These are phyloP conservation scores for Copidosoma floridanum DNA, from an alignment of 1,140 invertebrate species.

Conservation along the genomic window DNA sequence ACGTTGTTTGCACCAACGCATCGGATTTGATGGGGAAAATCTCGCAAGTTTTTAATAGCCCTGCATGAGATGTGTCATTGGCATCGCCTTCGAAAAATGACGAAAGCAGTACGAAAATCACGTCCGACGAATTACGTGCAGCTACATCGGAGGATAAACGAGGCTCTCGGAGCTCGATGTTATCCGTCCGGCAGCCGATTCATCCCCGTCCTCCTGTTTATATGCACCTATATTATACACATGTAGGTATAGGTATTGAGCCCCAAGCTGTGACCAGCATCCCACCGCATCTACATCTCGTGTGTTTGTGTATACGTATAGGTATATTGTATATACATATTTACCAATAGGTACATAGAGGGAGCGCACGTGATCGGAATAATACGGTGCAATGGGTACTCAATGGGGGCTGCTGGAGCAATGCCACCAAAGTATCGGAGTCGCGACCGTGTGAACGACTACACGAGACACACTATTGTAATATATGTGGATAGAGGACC, in stretches of 20 bases:
- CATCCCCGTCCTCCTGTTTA: constrained; percentile 6
- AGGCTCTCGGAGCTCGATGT: no score
- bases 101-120: neutral
- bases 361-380: constrained; percentile 15
- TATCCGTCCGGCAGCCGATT: neutral
- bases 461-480: no score
- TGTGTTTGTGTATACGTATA: no score
- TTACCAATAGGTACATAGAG: neutral
- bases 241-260: constrained; percentile 27
- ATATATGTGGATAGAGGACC: constrained; percentile 32
- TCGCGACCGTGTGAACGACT: no score
- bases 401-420: constrained; percentile 15
- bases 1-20: no score
- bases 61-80: no score
- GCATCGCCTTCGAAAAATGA: neutral
- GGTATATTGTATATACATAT: no score
- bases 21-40: neutral
- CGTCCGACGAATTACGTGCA: neutral
- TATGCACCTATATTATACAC: no score
- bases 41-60: no score
- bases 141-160: no score
- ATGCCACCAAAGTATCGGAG: no score
- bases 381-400: neutral
- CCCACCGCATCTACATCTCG: neutral
- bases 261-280: neutral